phyloP scores from a whole-genome alignment of 2,113 vertebrate species.

The Mola mola region DNA sequence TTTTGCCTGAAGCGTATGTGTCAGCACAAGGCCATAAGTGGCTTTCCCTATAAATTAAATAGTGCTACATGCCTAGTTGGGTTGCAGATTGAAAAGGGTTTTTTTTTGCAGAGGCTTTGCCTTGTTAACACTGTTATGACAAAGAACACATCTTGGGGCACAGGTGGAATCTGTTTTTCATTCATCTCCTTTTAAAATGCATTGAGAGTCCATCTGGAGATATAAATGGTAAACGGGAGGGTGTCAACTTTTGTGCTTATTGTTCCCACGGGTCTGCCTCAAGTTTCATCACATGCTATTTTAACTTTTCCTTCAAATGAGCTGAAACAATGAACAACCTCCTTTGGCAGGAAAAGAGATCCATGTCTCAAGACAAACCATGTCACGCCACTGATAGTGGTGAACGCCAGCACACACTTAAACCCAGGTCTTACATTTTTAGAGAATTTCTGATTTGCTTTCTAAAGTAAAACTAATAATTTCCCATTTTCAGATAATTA shows the following conservation, averaged over 20 bases:
- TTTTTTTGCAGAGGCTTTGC: no score
- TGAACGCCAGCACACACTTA: constrained; percentile 1
- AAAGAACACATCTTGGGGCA: constrained; percentile 19
- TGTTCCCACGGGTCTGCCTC: constrained; percentile 41
- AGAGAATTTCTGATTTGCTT: not conserved
- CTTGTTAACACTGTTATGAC: no score
- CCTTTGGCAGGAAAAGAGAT: constrained; percentile 53
- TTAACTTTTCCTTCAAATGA: constrained; percentile 61
- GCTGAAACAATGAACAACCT: constrained; percentile 61
- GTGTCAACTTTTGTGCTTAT: constrained; percentile 31
- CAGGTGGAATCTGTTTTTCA: constrained; percentile 39
- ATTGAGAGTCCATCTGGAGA: constrained; percentile 33
- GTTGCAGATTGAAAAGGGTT: no score
- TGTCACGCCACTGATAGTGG: constrained; percentile 26
- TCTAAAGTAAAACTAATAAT: no score
- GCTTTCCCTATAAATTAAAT: constrained; percentile 5
- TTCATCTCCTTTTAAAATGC: constrained; percentile 25
- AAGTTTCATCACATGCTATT: constrained; percentile 70
- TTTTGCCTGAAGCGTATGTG: constrained; percentile 31
- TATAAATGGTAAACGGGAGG: constrained; percentile 39
- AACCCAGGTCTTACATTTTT: not conserved
- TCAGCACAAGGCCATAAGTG: constrained; percentile 41
- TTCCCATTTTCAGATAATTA: no score
- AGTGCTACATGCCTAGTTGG: no score
- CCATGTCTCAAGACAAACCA: constrained; percentile 15